A percentile compares a stretch with the other conserved stretches of the same genome.
Evolutionary conservation across 1,140 invertebrate species (phyloP).

Genomic region (Lordiphosa clarofinis): DNA sequence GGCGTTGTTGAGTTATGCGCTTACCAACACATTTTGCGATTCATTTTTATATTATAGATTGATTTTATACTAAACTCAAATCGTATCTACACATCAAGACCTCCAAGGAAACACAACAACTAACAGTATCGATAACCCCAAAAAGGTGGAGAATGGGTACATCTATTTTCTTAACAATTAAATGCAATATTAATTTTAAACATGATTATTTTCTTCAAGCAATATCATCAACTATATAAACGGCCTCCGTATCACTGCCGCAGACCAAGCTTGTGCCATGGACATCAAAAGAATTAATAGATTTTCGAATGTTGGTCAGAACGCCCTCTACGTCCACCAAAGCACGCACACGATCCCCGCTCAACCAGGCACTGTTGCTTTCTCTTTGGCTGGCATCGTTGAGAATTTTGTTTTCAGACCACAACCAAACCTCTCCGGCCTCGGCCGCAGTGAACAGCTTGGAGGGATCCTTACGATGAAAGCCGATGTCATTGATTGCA

Average conservation of each 20-base stretch:
- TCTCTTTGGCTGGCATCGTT: constrained; percentile 32
- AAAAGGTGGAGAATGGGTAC: background rate
- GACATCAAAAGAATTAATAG: constrained; percentile 90
- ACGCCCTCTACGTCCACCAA: constrained; percentile 87
- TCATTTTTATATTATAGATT: no score
- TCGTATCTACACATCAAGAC: background rate
- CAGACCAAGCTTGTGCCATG: constrained; percentile 86
- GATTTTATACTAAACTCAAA: no score
- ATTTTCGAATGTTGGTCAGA: constrained; percentile 85
- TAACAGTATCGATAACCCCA: no score
- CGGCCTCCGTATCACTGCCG: constrained; percentile 91
- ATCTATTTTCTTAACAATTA: constrained; percentile 5
- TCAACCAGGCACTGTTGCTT: constrained; percentile 83
- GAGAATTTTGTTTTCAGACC: constrained; percentile 83
- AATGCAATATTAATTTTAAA: constrained; percentile 1
- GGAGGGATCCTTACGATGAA: constrained; percentile 90
- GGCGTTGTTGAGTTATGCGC: no score
- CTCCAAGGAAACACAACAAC: no score
- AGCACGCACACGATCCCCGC: constrained; percentile 84
- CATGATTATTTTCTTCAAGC: constrained; percentile 4
- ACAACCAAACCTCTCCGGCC: constrained; percentile 92
- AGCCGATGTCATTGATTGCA: constrained; percentile 89
- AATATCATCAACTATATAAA: constrained; percentile 86
- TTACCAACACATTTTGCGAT: no score
- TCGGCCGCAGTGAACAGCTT: constrained; percentile 90